Percentiles rank a stretch among this genome's conserved stretches.
These are phyloP conservation scores for Leucophenga montana DNA, from an alignment of 2,888 invertebrate species.

Conservation along the genomic window DNA sequence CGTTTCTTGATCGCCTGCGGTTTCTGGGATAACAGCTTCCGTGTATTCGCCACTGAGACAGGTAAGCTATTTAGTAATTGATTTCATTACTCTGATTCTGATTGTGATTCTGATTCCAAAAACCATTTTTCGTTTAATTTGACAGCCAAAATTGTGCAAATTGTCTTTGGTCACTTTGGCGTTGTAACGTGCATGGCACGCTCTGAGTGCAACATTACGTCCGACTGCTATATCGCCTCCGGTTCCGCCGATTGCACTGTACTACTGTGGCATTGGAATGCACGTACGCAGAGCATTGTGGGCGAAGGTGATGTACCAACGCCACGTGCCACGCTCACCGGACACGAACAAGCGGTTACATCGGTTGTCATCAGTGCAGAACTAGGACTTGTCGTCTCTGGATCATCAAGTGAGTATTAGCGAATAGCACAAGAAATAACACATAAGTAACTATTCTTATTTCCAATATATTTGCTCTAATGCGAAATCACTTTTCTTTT, in stretches of 20 bases:
- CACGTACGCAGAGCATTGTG: constrained; percentile 95
- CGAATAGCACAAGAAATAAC: neutral
- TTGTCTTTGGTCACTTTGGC: constrained; percentile 98
- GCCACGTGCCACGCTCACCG: constrained; percentile 96
- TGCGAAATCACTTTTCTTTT: neutral
- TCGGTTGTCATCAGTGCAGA: constrained; percentile 98
- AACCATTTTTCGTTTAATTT: constrained; percentile 81
- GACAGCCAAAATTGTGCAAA: constrained; percentile 97
- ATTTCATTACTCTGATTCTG: too few relatives aligned
- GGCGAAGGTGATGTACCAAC: constrained; percentile 97
- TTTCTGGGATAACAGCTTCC: constrained; percentile 99
- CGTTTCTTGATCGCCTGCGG: constrained; percentile 97
- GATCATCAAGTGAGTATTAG: constrained; percentile 79
- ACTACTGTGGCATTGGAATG: constrained; percentile 98
- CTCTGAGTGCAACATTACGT: constrained; percentile 98
- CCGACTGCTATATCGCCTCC: constrained; percentile 98
- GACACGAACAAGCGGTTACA: constrained; percentile 96
- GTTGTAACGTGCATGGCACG: constrained; percentile 98
- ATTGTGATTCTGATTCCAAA: neutral
- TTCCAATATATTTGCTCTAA: neutral
- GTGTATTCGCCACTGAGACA: constrained; percentile 97
- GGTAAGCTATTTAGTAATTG: constrained; percentile 79
- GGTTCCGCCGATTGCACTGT: constrained; percentile 99
- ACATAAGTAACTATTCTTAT: neutral
- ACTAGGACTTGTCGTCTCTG: constrained; percentile 96